Percentiles rank a stretch among this genome's conserved stretches.
phyloP scores from a whole-genome alignment of 2,888 invertebrate species.

The Azorinus chamasolen region DNA sequence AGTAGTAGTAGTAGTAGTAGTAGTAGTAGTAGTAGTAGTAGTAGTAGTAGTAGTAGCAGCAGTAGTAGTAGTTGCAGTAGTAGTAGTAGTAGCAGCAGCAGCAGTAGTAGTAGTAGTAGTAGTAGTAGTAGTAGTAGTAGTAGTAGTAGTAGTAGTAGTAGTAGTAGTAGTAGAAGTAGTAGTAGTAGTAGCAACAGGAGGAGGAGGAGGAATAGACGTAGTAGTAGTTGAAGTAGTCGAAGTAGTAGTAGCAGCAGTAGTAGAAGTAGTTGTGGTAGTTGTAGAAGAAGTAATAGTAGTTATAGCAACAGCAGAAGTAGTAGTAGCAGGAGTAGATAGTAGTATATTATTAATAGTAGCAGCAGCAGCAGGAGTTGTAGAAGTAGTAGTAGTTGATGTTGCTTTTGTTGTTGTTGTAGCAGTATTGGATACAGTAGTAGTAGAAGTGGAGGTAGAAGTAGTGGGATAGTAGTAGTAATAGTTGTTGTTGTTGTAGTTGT shows the following conservation, averaged over 20 bases:
- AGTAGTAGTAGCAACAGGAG: neutral
- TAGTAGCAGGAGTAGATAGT: neutral
- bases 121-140: neutral
- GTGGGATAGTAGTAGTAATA: too few relatives aligned
- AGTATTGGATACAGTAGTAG: neutral
- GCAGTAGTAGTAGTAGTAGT: neutral
- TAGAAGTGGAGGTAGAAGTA: neutral
- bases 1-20: neutral
- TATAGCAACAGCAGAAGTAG: too few relatives aligned
- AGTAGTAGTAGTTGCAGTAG: too few relatives aligned
- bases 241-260: too few relatives aligned
- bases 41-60: too few relatives aligned
- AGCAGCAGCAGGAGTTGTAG: neutral
- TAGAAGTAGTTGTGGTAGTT: too few relatives aligned
- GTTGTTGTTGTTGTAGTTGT: too few relatives aligned
- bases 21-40: neutral
- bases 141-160: neutral
- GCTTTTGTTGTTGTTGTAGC: too few relatives aligned
- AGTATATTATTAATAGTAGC: neutral
- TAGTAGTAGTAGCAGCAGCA: neutral
- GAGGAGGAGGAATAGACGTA: neutral
- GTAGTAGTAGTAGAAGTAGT: slow-evolving; percentile 1
- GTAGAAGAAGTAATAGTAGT: too few relatives aligned
- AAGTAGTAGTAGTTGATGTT: slow-evolving; percentile 1
- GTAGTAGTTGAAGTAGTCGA: too few relatives aligned